A percentile compares a stretch with the other conserved stretches of the same genome.
These are phyloP conservation scores for Morbakka virulenta DNA, from an alignment of 30 jellyfish, hydroid and myxozoan species.

Conservation along the genomic window DNA sequence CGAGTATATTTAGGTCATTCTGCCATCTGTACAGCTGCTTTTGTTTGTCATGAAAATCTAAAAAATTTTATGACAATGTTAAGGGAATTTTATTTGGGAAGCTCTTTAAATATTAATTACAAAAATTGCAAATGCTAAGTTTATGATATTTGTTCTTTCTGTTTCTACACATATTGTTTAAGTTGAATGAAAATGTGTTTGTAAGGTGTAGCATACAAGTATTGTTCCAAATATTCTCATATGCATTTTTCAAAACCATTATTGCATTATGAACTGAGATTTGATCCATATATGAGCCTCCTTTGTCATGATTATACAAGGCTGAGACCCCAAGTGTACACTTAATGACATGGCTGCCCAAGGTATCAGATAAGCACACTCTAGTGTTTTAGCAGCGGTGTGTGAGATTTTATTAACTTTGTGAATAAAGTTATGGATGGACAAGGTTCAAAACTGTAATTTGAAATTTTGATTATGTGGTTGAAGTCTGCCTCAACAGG, in stretches of 20 bases:
- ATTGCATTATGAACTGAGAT: not conserved
- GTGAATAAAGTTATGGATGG: not conserved
- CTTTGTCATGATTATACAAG: not conserved
- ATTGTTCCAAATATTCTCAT: not conserved
- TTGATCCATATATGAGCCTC: not conserved
- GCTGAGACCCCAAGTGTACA: not conserved
- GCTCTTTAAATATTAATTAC: too few relatives aligned
- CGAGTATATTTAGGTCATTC: too few relatives aligned
- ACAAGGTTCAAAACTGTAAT: not conserved
- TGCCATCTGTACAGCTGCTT: too few relatives aligned
- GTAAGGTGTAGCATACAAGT: not conserved
- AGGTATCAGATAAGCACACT: not conserved
- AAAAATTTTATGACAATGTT: too few relatives aligned
- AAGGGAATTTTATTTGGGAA: too few relatives aligned
- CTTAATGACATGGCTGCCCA: not conserved
- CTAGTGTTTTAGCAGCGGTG: not conserved
- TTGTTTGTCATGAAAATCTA: too few relatives aligned
- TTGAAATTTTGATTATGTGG: not conserved
- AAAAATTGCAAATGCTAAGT: too few relatives aligned
- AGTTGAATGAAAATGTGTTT: too few relatives aligned
- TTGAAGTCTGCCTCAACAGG: not conserved
- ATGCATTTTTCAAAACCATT: not conserved
- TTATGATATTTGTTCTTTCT: too few relatives aligned
- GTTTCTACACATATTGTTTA: too few relatives aligned
- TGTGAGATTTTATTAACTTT: not conserved